phyloP scores from a whole-genome alignment of 2,797 vertebrate genomes.

The Peromyscus melanophrys region DNA sequence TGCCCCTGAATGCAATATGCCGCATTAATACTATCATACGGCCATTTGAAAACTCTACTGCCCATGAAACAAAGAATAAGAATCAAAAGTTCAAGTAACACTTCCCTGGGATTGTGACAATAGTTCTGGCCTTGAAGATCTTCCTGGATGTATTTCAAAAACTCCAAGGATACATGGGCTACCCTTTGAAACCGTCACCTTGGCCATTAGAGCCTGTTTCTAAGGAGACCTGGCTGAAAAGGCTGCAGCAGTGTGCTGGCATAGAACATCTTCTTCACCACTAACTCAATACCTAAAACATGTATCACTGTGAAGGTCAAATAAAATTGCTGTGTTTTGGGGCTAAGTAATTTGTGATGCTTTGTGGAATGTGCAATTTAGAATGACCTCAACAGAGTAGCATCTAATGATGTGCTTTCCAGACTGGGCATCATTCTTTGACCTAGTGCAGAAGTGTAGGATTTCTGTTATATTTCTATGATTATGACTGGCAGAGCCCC shows the following conservation, averaged over 20 bases:
- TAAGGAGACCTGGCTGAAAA: neutral
- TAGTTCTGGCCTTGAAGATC: neutral
- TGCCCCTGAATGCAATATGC: neutral
- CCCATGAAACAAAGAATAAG: conserved; percentile 7
- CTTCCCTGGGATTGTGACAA: conserved; percentile 30
- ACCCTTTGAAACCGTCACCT: neutral
- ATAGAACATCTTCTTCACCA: neutral
- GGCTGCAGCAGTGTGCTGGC: neutral
- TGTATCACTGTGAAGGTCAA: neutral
- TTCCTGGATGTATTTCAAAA: neutral
- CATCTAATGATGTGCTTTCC: neutral
- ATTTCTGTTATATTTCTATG: conserved; percentile 44
- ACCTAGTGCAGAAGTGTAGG: neutral
- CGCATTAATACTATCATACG: neutral
- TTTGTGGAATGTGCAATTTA: conserved; percentile 26
- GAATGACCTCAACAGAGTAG: neutral
- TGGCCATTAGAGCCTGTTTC: neutral
- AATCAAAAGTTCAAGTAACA: conserved; percentile 18
- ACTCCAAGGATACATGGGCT: neutral
- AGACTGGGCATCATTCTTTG: neutral
- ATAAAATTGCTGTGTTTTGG: conserved; percentile 29
- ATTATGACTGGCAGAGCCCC: neutral
- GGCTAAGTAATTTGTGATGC: conserved; percentile 1
- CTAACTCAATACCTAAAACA: neutral
- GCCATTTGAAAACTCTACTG: conserved; percentile 30